Base-by-base conservation (phyloP, 2,113 vertebrate species). In the Tragelaphus imberbis region DNA sequence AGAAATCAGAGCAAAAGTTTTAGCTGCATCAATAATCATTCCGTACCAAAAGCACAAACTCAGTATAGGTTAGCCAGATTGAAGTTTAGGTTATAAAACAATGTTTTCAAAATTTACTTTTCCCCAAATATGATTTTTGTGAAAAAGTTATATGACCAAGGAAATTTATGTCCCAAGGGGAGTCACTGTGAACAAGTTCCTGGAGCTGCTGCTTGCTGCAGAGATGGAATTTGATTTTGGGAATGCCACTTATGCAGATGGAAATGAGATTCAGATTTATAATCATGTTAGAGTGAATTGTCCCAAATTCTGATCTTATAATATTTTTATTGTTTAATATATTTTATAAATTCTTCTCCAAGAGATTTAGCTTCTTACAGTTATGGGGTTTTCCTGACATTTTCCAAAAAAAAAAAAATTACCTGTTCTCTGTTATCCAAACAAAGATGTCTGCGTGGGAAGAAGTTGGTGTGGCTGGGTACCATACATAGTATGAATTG, bases 301-400 rank as follows among this genome's bases (percentile, higher is more conserved):
- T 40, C 19, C 21, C 51, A 55, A 75, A n/a, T 91, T 88, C 23
- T 77, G 13, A 84, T 88, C n/a, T 84, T 94, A 9, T 87, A 27
- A 61, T 91, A 59, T 71, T 53, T 90, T 51, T 77, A 77, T 51
- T 87, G 12, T 59, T 84, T 63, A 63, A 33, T 63, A 80, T 47
- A 19, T 28, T 91, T 94, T 28, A 88, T 47, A 94, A 94, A 58
- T 47, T 36, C 16, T 82, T 75, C n/a, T 86, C 23, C 11, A 91
- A 75, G 44, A 47, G 4, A 61, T 40, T 33, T 49, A 71, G 10
- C 36, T 65, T 86, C 7, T 94, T 80, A 61, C 5, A 44, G 23
- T 25, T 33, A 25, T 49, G 19, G 5, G 5, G 23, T 96, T 94
- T 25, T 53, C 27, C 7, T 94, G 84, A 51, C 40, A 58, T 27